phyloP scores from a whole-genome alignment of 2,113 vertebrate genomes.

The Phainopepla nitens region DNA sequence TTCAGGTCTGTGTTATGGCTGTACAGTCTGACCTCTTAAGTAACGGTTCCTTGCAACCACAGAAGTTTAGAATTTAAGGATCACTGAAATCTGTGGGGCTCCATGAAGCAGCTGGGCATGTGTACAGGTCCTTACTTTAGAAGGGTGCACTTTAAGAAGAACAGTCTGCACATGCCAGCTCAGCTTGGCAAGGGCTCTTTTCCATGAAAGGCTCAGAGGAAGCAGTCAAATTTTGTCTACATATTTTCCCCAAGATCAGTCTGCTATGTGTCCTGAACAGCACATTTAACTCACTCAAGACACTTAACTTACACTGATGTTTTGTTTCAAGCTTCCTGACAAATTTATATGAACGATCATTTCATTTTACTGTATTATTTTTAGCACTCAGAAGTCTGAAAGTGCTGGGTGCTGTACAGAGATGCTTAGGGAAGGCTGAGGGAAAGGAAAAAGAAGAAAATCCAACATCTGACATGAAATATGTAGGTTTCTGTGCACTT shows the following conservation, averaged over 20 bases:
- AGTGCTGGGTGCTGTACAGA: neutral
- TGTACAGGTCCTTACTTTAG: neutral
- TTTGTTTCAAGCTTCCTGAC: conserved; percentile 29
- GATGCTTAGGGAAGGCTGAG: neutral
- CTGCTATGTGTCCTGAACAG: conserved; percentile 35
- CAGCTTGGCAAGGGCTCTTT: conserved; percentile 48
- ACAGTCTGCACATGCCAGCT: conserved; percentile 29
- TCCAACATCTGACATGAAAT: neutral
- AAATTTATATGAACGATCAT: neutral
- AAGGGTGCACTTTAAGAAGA: conserved; percentile 42
- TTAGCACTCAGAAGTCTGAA: neutral
- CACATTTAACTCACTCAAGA: conserved; percentile 34
- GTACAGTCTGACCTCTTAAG: neutral
- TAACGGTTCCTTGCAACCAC: neutral
- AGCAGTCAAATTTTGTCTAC: conserved; percentile 50
- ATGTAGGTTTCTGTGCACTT: neutral
- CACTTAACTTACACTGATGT: conserved; percentile 23
- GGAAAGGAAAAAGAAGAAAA: neutral
- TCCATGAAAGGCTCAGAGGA: conserved; percentile 54
- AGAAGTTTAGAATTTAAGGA: conserved; percentile 5
- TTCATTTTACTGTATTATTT: conserved; percentile 24
- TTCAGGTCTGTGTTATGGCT: conserved; percentile 24
- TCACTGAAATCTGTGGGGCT: neutral
- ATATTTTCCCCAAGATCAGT: conserved; percentile 49
- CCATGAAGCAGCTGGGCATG: neutral